phyloP scores from a whole-genome alignment of 2,797 vertebrate genomes.

The Pangasius macronema region DNA sequence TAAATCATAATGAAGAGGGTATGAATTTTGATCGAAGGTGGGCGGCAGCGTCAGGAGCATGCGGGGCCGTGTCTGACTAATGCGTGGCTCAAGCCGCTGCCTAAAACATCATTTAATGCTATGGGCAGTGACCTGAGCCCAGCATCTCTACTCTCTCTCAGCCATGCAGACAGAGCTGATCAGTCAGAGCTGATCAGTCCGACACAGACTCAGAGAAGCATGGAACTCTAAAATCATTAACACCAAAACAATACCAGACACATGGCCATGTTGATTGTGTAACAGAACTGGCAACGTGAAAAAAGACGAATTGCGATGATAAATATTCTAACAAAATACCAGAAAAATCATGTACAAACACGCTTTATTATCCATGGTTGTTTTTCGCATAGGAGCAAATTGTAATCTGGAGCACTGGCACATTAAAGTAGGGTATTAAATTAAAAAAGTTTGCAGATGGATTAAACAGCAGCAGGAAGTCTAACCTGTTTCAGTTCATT shows the following conservation, averaged over 20 bases:
- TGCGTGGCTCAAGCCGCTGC: slow-evolving; percentile 20
- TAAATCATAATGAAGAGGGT: slow-evolving; percentile 61
- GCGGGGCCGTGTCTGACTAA: slow-evolving; percentile 44
- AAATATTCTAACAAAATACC: not conserved
- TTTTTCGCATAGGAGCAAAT: not conserved
- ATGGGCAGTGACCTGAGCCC: slow-evolving; percentile 29
- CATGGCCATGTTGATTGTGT: slow-evolving; percentile 7
- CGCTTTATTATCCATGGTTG: not conserved
- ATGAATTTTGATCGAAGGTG: slow-evolving; percentile 55
- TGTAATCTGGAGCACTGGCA: not conserved
- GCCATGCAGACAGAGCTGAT: slow-evolving; percentile 39
- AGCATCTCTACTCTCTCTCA: slow-evolving; percentile 12
- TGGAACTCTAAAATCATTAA: slow-evolving; percentile 38
- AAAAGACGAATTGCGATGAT: not conserved
- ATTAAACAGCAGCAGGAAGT: slow-evolving; percentile 14
- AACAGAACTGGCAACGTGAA: not conserved
- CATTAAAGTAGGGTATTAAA: not conserved
- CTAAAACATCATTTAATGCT: slow-evolving; percentile 42
- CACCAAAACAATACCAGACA: slow-evolving; percentile 37
- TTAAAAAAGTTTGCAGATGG: not conserved
- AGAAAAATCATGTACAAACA: not conserved
- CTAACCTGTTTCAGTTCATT: slow-evolving; percentile 10
- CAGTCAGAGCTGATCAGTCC: slow-evolving; percentile 15
- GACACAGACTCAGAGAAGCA: slow-evolving; percentile 18
- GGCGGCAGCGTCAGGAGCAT: slow-evolving; percentile 41